phyloP scores from a whole-genome alignment of 2,113 vertebrate genomes.

The Bubo scandiacus region DNA sequence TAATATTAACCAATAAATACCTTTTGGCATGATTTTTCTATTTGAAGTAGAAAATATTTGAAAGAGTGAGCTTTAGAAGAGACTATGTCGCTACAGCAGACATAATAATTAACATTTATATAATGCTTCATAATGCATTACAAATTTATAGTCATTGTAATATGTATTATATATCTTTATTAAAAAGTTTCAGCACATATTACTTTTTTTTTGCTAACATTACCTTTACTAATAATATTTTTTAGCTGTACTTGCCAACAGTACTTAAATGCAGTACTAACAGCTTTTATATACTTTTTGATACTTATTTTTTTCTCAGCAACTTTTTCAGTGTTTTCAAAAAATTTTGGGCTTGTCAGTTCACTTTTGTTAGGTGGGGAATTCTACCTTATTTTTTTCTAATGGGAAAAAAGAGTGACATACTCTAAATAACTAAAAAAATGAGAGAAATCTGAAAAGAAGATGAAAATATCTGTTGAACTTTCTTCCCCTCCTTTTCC shows the following conservation, averaged over 20 bases:
- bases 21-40: slow-evolving; percentile 7
- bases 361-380: background rate
- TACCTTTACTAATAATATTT: background rate
- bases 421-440: background rate
- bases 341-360: background rate
- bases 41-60: slow-evolving; percentile 6
- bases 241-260: background rate
- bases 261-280: background rate
- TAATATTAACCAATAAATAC: slow-evolving; percentile 35
- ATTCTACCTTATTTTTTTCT: background rate
- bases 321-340: background rate
- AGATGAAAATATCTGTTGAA: background rate
- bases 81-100: background rate
- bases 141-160: background rate
- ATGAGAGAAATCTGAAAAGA: background rate
- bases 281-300: background rate
- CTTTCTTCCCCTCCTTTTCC: background rate
- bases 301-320: background rate
- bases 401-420: background rate
- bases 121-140: background rate
- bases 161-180: background rate
- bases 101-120: slow-evolving; percentile 8
- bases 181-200: background rate
- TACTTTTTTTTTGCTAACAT: background rate
- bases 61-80: slow-evolving; percentile 2